Percentiles rank a stretch among this genome's conserved stretches.
phyloP scores from a whole-genome alignment of 37 sponge, comb jelly and placozoan genomes.

The Spongilla lacustris region DNA sequence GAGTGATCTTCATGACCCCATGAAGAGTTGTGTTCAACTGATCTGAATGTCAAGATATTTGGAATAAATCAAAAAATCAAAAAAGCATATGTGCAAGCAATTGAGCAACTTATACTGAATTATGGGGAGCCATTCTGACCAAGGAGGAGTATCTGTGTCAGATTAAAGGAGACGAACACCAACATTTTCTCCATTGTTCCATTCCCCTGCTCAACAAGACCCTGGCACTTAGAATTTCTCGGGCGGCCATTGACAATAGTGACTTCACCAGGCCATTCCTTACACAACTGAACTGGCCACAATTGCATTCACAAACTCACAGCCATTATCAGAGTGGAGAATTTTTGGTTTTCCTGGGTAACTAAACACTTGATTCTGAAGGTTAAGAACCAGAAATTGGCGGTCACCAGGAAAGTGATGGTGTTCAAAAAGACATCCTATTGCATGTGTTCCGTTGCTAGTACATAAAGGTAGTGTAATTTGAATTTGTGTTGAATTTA shows the following conservation, averaged over 20 bases:
- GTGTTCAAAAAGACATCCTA: too few species aligned
- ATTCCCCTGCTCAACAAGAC: constrained; percentile 46
- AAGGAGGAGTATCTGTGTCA: constrained; percentile 4
- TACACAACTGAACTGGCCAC: neutral
- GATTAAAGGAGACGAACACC: constrained; percentile 27
- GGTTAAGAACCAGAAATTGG: constrained; percentile 40
- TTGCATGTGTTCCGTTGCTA: too few species aligned
- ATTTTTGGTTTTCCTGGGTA: constrained; percentile 13
- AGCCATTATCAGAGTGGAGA: constrained; percentile 28
- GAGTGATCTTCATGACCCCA: too few species aligned
- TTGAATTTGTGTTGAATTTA: too few species aligned
- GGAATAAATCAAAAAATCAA: too few species aligned
- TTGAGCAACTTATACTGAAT: constrained; percentile 24
- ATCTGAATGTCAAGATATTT: too few species aligned
- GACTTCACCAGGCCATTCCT: constrained; percentile 34
- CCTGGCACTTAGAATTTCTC: constrained; percentile 30
- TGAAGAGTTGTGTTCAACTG: too few species aligned
- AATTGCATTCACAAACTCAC: constrained; percentile 31
- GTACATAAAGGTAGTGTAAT: too few species aligned
- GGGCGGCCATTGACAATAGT: constrained; percentile 49
- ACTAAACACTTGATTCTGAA: constrained; percentile 8
- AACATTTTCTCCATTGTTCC: constrained; percentile 31
- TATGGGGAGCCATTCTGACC: constrained; percentile 18
- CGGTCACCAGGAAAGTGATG: too few species aligned
- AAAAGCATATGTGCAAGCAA: neutral